Percentiles rank a stretch among this genome's conserved stretches.
phyloP scores from a whole-genome alignment of 2,797 vertebrate species.

The Cygnus olor region DNA sequence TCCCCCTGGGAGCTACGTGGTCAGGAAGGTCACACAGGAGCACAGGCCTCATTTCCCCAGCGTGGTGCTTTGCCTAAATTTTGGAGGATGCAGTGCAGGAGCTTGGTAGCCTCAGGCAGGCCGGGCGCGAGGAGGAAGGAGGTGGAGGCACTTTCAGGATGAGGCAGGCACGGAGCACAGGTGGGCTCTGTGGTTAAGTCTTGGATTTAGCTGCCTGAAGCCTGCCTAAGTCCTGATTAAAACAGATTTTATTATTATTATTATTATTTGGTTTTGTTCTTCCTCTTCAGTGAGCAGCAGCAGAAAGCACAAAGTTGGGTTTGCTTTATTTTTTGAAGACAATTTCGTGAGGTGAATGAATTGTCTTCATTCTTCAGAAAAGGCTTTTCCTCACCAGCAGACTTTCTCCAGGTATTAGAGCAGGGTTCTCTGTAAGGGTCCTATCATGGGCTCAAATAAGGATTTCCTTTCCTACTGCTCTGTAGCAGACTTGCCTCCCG shows the following conservation, averaged over 20 bases:
- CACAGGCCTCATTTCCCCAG: neutral
- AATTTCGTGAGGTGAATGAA: neutral
- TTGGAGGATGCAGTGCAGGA: neutral
- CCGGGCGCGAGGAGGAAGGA: neutral
- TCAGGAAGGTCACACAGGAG: neutral
- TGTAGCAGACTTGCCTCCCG: neutral
- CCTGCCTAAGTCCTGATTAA: neutral
- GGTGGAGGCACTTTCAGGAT: neutral
- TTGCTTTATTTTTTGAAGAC: neutral
- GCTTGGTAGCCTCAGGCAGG: neutral
- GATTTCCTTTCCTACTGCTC: constrained; percentile 25
- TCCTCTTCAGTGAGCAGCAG: neutral
- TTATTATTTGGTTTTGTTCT: neutral
- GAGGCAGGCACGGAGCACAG: neutral
- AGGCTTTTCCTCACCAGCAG: neutral
- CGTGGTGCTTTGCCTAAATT: neutral
- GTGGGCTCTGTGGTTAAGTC: neutral
- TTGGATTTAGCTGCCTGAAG: neutral
- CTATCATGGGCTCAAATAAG: neutral
- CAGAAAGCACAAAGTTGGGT: neutral
- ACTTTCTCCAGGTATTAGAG: neutral
- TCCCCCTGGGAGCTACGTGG: neutral
- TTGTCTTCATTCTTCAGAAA: neutral
- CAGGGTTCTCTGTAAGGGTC: neutral
- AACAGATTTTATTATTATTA: neutral